Conservation (phyloP, 1,140 invertebrate species). For the Lineus longissimus region DNA sequence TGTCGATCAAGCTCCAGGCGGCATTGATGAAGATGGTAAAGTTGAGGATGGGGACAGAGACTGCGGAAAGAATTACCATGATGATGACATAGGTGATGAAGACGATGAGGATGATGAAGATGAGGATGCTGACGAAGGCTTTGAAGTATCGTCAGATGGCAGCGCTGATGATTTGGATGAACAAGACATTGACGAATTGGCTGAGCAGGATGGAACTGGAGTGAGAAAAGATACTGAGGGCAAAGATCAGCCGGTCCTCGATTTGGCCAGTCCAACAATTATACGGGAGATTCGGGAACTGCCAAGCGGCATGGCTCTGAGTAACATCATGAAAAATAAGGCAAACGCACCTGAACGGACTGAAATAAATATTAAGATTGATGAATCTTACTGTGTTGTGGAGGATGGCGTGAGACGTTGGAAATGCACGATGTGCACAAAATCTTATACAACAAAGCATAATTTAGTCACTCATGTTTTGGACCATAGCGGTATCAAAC, state of each 20-base stretch:
- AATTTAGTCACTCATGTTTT: conserved; percentile 50
- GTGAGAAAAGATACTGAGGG: background rate
- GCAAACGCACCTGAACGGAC: too few relatives aligned
- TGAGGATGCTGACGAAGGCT: conserved; percentile 13
- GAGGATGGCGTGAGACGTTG: conserved; percentile 43
- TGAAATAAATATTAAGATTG: conserved; percentile 37
- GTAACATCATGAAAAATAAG: background rate
- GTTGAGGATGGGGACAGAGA: conserved; percentile 13
- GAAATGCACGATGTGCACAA: conserved; percentile 46
- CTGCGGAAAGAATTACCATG: conserved; percentile 11
- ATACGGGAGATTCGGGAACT: background rate
- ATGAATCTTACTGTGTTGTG: conserved; percentile 38
- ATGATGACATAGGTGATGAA: conserved; percentile 5
- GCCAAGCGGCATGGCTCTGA: background rate
- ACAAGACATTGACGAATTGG: background rate
- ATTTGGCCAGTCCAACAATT: background rate
- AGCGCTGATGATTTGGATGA: background rate
- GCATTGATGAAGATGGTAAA: too few relatives aligned
- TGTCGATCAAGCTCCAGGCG: too few relatives aligned
- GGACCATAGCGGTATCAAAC: conserved; percentile 49
- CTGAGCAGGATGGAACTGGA: background rate
- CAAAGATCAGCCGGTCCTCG: background rate
- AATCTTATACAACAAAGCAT: conserved; percentile 50
- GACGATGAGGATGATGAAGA: conserved; percentile 15
- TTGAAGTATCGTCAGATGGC: background rate